A percentile compares a stretch with the other conserved stretches of the same genome.
Evolutionary conservation across 2,797 vertebrate species (phyloP).

Genomic region (Atherinosoma microstoma): DNA sequence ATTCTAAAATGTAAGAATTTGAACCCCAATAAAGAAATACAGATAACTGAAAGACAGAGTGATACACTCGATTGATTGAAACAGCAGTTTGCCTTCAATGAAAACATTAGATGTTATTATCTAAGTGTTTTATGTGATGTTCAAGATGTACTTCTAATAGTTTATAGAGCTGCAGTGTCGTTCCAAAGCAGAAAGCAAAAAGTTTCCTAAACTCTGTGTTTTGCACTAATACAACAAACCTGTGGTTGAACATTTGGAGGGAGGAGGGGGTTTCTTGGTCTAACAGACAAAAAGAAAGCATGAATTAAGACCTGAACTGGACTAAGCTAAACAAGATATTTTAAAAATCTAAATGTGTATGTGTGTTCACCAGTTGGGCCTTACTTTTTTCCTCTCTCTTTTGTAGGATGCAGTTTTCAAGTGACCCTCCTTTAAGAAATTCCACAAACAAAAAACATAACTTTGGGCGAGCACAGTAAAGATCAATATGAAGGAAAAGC

Average conservation of each 20-base stretch:
- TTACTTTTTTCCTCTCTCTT: constrained; percentile 22
- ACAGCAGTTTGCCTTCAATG: neutral
- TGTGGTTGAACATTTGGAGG: neutral
- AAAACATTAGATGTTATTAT: neutral
- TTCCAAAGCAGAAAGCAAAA: neutral
- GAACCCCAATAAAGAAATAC: neutral
- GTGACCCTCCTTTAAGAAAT: constrained; percentile 58
- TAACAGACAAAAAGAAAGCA: constrained; percentile 10
- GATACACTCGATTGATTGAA: neutral
- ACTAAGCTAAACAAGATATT: neutral
- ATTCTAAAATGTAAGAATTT: neutral
- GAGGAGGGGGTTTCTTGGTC: constrained; percentile 37
- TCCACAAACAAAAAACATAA: neutral
- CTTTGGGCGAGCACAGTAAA: neutral
- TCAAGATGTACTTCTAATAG: neutral
- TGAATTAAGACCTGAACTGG: rapidly evolving
- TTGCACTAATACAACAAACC: constrained; percentile 47
- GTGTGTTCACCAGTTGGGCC: neutral
- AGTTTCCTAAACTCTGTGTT: neutral
- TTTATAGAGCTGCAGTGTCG: too few species aligned
- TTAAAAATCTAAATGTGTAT: neutral
- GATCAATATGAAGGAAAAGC: too few species aligned
- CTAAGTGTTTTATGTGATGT: constrained; percentile 15
- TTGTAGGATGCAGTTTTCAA: constrained; percentile 18
- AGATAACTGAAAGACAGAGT: neutral